phyloP scores from a whole-genome alignment of 2,888 invertebrate genomes.

The Drosophila basisetae region DNA sequence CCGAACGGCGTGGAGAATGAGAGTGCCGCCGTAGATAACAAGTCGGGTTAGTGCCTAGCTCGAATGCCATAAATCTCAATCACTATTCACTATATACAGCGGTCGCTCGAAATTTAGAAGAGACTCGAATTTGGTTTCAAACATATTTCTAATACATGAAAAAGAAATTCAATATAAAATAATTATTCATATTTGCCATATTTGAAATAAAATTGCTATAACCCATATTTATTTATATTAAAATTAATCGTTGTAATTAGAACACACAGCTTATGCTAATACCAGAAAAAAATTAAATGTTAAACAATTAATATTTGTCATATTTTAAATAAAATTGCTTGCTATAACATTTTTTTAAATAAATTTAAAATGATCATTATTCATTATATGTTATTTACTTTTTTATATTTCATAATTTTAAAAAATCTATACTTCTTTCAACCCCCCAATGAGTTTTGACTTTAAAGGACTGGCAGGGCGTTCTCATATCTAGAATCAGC shows the following conservation, averaged over 20 bases:
- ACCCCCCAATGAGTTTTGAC: not conserved
- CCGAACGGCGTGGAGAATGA: conserved; percentile 90
- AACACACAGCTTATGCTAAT: not conserved
- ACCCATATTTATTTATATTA: not conserved
- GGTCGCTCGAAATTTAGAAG: not conserved
- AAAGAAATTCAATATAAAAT: not conserved
- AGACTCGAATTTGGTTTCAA: not conserved
- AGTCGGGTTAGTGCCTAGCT: conserved; percentile 74
- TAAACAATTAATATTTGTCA: not conserved
- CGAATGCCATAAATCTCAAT: conserved; percentile 11
- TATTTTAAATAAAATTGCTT: not conserved
- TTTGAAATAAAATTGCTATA: not conserved
- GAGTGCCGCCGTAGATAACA: conserved; percentile 85
- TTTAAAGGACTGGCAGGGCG: not conserved
- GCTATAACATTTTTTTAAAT: not conserved
- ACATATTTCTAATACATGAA: not conserved
- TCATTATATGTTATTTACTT: not conserved
- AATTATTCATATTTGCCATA: not conserved
- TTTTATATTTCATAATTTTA: not conserved
- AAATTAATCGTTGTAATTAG: not conserved
- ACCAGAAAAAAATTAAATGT: not conserved
- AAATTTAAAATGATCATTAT: not conserved
- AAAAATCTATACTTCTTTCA: not conserved
- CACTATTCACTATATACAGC: conserved; percentile 15
- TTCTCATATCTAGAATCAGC: not conserved